Evolutionary conservation across 1,140 invertebrate genomes (phyloP), one percentile per base, ranked within the genome.

Genomic region (Dinothrombium tinctorium): DNA sequence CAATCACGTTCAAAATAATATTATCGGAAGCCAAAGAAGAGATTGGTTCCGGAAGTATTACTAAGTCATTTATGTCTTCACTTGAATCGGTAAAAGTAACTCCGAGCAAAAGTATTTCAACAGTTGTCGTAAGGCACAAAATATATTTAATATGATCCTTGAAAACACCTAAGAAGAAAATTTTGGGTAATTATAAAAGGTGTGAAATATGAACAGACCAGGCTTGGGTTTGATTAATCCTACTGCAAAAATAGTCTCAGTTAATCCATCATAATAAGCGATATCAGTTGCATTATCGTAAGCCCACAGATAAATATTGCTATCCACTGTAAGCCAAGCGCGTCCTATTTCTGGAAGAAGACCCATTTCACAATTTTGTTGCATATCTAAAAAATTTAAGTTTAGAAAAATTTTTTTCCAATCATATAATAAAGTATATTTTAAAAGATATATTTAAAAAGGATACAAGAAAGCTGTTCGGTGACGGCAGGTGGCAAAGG

Each of bases 291-390:
- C 75, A 66, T 82, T 72, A 59, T 86, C 79, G 64, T 82, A 92
- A 31, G 77, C 76, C 86, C 86, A 94, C 2, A 95, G 69, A 65
- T 92, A 98, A 49, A 99, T 81, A 63, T 94, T 84, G 53, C 80
- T 92, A 54, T 98, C 92, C 53, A 99, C 84, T 20, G 86, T 83
- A 15, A 98, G 59, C 87, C 89, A 99, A 0, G 89, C 89, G 54
- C 90, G 67, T 21, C 74, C 76, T 49, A 98, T 90, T 56, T 90
- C 84, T 42, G 86, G 76, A 63, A 96, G 92, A 5, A 95, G 59
- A 5, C 90, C 90, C 79, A 94, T 92, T 60, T 80, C 72, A 56
- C 81, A 90, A 54, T 89, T 81, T 50, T 76, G 84, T 60, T 89
- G 82, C 64, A 86, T 75, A 65, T 80, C 78, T 83, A 28, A 25